phyloP scores from a whole-genome alignment of 2,797 vertebrate genomes.

The Ambastaia sidthimunki region DNA sequence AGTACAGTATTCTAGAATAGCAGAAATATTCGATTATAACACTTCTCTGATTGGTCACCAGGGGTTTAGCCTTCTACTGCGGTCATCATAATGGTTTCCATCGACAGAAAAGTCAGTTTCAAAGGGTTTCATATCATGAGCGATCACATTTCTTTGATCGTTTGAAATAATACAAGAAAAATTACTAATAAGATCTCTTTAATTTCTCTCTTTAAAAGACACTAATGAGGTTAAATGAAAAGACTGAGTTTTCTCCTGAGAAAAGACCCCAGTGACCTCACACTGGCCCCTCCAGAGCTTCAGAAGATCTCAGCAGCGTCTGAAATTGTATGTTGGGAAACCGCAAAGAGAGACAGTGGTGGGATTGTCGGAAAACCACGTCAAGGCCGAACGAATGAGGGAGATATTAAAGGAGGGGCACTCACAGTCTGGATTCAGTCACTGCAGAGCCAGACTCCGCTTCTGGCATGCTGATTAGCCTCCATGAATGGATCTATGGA shows the following conservation, averaged over 20 bases:
- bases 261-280: constrained; percentile 5
- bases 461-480: constrained; percentile 81
- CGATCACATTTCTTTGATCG: background rate
- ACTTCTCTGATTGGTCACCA: background rate
- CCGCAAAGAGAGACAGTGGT: constrained; percentile 51
- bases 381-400: constrained; percentile 74
- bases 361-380: constrained; percentile 79
- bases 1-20: background rate
- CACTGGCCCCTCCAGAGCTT: background rate
- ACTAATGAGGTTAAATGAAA: background rate
- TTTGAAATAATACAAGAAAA: background rate
- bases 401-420: constrained; percentile 79
- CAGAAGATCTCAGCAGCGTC: background rate
- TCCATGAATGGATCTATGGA: constrained; percentile 81
- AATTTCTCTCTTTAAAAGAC: background rate
- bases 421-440: constrained; percentile 78
- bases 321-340: background rate
- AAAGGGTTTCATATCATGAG: background rate
- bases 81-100: background rate
- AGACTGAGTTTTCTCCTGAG: background rate
- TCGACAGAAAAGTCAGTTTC: background rate
- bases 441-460: constrained; percentile 74
- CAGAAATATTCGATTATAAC: background rate
- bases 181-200: background rate
- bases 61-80: background rate